Conservation (phyloP, 2,113 vertebrate species). For the Alethe diademata region DNA sequence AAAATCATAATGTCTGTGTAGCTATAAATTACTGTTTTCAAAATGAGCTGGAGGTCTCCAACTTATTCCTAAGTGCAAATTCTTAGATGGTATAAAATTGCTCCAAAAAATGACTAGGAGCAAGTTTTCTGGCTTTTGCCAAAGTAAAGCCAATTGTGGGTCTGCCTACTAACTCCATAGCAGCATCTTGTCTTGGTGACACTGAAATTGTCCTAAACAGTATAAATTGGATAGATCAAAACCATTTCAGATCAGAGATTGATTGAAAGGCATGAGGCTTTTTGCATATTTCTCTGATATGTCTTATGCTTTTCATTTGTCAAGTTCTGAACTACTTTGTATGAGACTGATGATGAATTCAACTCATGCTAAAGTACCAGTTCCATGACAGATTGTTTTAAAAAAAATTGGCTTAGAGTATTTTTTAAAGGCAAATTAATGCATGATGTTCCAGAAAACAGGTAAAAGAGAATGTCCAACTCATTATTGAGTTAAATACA, state of each 20-base stretch:
- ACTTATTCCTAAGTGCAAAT: constrained; percentile 45
- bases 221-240: neutral
- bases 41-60: constrained; percentile 60
- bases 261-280: neutral
- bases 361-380: neutral
- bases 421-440: neutral
- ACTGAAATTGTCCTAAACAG: neutral
- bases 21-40: constrained; percentile 66
- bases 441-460: neutral
- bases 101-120: neutral
- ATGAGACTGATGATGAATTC: neutral
- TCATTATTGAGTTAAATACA: neutral
- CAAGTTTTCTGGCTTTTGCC: neutral
- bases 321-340: neutral
- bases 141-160: neutral
- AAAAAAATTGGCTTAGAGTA: neutral
- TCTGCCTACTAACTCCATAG: neutral
- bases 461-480: neutral
- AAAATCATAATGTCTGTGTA: constrained; percentile 62
- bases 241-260: neutral
- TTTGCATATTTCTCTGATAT: neutral
- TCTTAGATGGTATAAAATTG: constrained; percentile 20
- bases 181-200: neutral
- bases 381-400: neutral
- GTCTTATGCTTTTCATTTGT: neutral